Conservation (phyloP, 2,113 vertebrate genomes). For the Macaca mulatta region DNA sequence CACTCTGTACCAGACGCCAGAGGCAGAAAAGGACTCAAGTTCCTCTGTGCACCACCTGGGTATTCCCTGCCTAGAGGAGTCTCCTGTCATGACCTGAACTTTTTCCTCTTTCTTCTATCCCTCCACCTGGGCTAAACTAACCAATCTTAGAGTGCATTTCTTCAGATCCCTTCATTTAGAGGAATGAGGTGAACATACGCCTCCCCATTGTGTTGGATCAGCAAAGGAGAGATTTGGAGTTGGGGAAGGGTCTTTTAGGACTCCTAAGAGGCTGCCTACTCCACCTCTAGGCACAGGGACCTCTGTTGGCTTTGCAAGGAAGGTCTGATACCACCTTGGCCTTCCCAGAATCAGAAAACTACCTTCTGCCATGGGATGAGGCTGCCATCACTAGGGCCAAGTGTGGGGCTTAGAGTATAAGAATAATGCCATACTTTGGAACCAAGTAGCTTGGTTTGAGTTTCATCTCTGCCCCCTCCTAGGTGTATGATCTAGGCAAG, state of each 20-base stretch:
- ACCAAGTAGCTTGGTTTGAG: not conserved
- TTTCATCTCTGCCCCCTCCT: not conserved
- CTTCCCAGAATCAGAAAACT: not conserved
- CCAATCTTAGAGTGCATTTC: not conserved
- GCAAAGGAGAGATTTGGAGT: not conserved
- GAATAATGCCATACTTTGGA: not conserved
- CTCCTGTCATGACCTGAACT: not conserved
- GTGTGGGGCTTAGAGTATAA: not conserved
- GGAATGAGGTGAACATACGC: not conserved
- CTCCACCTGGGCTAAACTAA: not conserved
- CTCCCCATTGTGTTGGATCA: not conserved
- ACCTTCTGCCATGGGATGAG: not conserved
- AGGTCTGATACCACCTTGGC: not conserved
- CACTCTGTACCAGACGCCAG: not conserved
- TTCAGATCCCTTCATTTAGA: not conserved
- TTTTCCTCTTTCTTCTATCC: not conserved
- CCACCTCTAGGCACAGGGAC: not conserved
- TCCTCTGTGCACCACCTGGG: not conserved
- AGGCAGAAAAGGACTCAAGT: not conserved
- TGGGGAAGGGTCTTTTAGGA: not conserved
- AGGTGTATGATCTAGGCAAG: not conserved
- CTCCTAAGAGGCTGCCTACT: not conserved
- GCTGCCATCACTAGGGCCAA: not conserved
- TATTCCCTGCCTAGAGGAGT: not conserved
- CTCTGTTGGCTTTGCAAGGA: not conserved